Evolutionary conservation across 2,113 vertebrate species (phyloP).

Genomic region (Archilochus colubris): DNA sequence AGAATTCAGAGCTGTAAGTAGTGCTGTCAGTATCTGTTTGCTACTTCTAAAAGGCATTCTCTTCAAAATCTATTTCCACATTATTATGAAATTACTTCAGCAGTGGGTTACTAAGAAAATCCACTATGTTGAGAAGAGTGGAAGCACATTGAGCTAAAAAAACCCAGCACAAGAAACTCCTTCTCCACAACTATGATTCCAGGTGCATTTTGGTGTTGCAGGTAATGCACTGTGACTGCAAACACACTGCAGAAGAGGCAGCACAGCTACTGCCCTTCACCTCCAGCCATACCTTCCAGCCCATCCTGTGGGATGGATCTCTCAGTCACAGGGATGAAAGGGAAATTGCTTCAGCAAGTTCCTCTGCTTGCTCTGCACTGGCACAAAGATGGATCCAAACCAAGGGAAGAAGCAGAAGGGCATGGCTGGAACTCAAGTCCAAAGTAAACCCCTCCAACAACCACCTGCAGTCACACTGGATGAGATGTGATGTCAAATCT

Average conservation of each 20-base stretch:
- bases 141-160: not conserved
- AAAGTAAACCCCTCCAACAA: not conserved
- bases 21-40: not conserved
- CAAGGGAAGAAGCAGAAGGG: not conserved
- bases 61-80: not conserved
- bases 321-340: not conserved
- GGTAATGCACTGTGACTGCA: not conserved
- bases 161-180: not conserved
- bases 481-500: not conserved
- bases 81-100: not conserved
- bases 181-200: not conserved
- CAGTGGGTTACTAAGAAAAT: not conserved
- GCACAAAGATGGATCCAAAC: not conserved
- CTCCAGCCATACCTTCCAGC: not conserved
- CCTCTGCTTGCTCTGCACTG: not conserved
- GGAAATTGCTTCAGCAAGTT: not conserved
- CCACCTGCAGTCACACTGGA: not conserved
- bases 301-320: not conserved
- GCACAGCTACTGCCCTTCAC: not conserved
- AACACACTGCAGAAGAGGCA: not conserved
- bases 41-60: not conserved
- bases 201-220: not conserved
- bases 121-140: not conserved
- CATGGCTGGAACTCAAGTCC: fast-evolving
- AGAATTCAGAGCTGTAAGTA: not conserved